Evolutionary conservation across 2,888 invertebrate genomes (phyloP), one percentile per base, ranked within the genome.

Genomic region (Dasypolia templi): DNA sequence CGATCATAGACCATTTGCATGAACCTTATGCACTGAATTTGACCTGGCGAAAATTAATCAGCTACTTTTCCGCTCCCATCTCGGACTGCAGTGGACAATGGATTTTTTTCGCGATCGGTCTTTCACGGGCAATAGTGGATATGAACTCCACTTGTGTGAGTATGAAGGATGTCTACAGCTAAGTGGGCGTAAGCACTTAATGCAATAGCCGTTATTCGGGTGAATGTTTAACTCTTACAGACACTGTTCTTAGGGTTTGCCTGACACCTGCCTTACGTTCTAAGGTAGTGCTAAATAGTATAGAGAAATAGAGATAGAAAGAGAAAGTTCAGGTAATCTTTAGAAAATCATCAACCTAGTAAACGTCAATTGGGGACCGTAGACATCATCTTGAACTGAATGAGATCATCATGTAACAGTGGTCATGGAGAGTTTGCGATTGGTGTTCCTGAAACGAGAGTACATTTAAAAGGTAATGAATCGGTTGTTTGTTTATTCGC

Each of bases 181-280:
- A 61, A 80, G 65, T 53, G 53, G 19, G 53, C 32, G 59, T 77
- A 29, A 75, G 59, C 26, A 56, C 29, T 39, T 77, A 81, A 77
- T 77, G 81, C 81, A 81, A 77, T 81, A 75, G 42, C n/a, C 42
- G 19, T 73, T 63, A 79, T 58, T 65, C 59, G 65, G 65, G 29
- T 61, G 75, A 81, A 75, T 51, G 46, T 58, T 74, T 35, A 19
- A 46, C 56, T 32, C 58, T 49, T 46, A 26, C 14, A 22, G 39
- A 11, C 51, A 63, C 5, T n/a, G 19, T 32, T 49, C 49, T 62
- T 32, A 49, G 11, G 6, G 14, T 29, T 62, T 35, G 26, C 5
- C 17, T 42, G 6, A 26, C 42, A 32, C 22, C 26, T 55, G 5
- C 19, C 35, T 44, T 29, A 32, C 26, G 2, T 32, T 49, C 29